These are phyloP conservation scores for Neodiprion fabricii DNA, from an alignment of 1,140 invertebrate genomes.

Conservation along the genomic window DNA sequence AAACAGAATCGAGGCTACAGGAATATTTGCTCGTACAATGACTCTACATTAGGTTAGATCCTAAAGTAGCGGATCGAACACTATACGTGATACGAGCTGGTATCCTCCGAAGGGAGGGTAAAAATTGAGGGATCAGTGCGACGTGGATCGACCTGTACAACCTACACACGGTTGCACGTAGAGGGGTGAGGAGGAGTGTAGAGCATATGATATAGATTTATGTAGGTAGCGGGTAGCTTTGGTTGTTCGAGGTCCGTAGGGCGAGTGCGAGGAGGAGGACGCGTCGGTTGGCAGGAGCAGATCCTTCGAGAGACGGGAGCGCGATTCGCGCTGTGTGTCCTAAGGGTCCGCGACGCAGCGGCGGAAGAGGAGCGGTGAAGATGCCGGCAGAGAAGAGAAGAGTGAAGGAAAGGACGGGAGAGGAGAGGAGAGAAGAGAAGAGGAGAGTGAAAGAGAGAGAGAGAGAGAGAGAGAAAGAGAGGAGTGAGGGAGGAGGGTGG, in stretches of 20 bases:
- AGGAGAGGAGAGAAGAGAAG: not conserved
- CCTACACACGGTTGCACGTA: not conserved
- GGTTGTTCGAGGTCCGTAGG: slow-evolving; percentile 24
- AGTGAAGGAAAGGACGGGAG: slow-evolving; percentile 11
- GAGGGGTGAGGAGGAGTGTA: slow-evolving; percentile 20
- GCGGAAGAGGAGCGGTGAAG: slow-evolving; percentile 13
- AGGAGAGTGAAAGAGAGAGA: slow-evolving; percentile 1
- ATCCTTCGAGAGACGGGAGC: slow-evolving; percentile 24
- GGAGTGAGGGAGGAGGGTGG: not conserved
- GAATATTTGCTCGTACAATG: no score
- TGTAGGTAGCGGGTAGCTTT: slow-evolving; percentile 35
- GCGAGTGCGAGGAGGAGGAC: slow-evolving; percentile 23
- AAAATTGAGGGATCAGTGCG: not conserved
- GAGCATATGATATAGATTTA: slow-evolving; percentile 52
- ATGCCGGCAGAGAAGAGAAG: slow-evolving; percentile 17
- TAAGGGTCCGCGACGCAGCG: slow-evolving; percentile 23
- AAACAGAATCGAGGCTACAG: no score
- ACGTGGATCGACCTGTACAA: no score
- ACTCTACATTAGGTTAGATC: no score
- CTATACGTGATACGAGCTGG: slow-evolving; percentile 7
- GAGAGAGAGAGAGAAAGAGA: slow-evolving; percentile 7
- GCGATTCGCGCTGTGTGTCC: slow-evolving; percentile 29
- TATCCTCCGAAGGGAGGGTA: not conserved
- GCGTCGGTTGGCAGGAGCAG: slow-evolving; percentile 25
- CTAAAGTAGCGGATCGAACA: no score